Percentiles rank a stretch among this genome's conserved stretches.
Evolutionary conservation across 2,888 invertebrate genomes (phyloP).

Genomic region (Entomobrya proxima): DNA sequence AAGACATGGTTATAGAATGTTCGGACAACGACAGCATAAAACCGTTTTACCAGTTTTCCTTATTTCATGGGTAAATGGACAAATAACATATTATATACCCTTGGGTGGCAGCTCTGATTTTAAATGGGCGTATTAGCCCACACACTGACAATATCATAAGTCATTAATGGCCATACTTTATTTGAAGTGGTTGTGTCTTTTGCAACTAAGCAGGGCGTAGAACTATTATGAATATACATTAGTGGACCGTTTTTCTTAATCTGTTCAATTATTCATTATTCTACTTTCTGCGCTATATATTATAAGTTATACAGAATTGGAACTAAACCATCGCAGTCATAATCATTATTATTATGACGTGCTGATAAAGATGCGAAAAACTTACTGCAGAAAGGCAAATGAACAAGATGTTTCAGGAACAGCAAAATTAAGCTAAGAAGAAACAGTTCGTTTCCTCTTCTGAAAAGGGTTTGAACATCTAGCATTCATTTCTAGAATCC

Average conservation of each 20-base stretch:
- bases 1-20: too few species aligned
- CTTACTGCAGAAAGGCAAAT: background rate
- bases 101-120: background rate
- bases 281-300: too few species aligned
- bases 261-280: too few species aligned
- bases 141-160: background rate
- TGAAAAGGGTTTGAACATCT: background rate
- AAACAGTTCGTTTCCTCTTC: background rate
- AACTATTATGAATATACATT: background rate
- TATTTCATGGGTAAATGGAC: too few species aligned
- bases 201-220: background rate
- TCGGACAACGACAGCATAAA: too few species aligned
- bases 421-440: background rate
- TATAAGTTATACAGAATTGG: background rate
- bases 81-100: background rate
- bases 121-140: slow-evolving; percentile 6
- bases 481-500: background rate
- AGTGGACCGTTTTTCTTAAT: background rate
- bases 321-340: background rate
- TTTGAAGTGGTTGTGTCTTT: background rate
- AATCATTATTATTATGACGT: slow-evolving; percentile 3
- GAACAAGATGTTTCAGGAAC: background rate
- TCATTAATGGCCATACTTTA: background rate
- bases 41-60: too few species aligned
- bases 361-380: background rate